Conservation (phyloP, 2,797 vertebrate genomes). For the Pempheris klunzingeri region DNA sequence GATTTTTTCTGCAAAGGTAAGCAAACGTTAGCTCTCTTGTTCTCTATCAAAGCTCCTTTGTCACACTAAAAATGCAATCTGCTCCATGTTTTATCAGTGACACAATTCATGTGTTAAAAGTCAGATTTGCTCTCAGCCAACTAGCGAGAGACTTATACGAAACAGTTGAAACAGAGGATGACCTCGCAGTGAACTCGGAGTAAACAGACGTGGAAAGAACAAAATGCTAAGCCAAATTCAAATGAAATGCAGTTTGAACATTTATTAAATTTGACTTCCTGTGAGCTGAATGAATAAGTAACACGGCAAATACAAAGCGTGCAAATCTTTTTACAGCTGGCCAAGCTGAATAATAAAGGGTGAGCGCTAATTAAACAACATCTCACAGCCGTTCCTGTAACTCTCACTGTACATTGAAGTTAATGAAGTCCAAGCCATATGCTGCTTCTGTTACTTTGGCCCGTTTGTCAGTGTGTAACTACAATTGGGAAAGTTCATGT, state of each 20-base stretch:
- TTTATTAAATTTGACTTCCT: slow-evolving; percentile 23
- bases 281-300: slow-evolving; percentile 24
- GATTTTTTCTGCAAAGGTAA: neutral
- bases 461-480: slow-evolving; percentile 5
- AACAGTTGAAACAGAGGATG: neutral
- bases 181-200: slow-evolving; percentile 9
- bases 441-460: slow-evolving; percentile 16
- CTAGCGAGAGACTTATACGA: neutral
- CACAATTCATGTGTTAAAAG: neutral
- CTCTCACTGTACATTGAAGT: neutral
- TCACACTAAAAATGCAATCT: neutral
- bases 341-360: slow-evolving; percentile 10
- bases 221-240: slow-evolving; percentile 18
- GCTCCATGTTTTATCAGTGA: neutral
- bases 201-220: slow-evolving; percentile 19
- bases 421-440: slow-evolving; percentile 38
- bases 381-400: slow-evolving; percentile 28
- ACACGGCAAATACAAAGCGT: neutral
- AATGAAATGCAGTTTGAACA: slow-evolving; percentile 17
- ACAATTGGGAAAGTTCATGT: slow-evolving; percentile 31
- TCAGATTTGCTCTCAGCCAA: neutral
- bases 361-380: slow-evolving; percentile 22
- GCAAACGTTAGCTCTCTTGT: neutral
- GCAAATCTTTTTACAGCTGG: slow-evolving; percentile 12
- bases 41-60: neutral